phyloP scores from a whole-genome alignment of 2,888 invertebrate species.

The Prenolepis imparis region DNA sequence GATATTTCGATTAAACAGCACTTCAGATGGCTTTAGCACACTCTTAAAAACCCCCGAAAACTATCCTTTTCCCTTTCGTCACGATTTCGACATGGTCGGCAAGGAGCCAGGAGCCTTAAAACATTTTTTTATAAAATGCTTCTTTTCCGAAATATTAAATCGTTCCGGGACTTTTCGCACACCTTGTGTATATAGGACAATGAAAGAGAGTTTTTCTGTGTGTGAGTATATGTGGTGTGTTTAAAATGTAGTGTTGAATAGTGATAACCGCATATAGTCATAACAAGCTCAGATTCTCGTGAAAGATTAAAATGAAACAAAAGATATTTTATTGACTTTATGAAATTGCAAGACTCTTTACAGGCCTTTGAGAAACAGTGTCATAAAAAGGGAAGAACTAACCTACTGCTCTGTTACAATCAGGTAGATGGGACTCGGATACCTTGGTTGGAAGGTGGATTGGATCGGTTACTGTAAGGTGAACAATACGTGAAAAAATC shows the following conservation, averaged over 20 bases:
- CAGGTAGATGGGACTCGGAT: constrained; percentile 65
- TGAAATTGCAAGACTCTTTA: not conserved
- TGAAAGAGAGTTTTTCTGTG: not conserved
- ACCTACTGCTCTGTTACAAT: constrained; percentile 68
- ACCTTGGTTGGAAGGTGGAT: constrained; percentile 67
- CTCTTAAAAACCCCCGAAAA: no score
- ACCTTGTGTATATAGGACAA: not conserved
- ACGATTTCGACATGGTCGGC: no score
- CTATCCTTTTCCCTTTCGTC: no score
- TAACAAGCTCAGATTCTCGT: not conserved
- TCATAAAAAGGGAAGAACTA: constrained; percentile 43
- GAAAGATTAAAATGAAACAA: not conserved
- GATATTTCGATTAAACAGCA: no score
- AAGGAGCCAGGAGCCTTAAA: no score
- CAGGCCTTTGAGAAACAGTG: not conserved
- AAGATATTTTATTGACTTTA: not conserved
- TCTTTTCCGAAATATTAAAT: no score
- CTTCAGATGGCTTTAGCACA: no score
- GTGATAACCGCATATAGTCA: not conserved
- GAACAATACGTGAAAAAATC: constrained; percentile 68
- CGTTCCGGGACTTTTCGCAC: no score
- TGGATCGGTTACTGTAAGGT: constrained; percentile 73
- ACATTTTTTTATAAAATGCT: no score
- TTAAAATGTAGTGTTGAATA: not conserved
- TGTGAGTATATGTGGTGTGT: constrained; percentile 19